A percentile compares a stretch with the other conserved stretches of the same genome.
These are phyloP conservation scores for Baronia brevicornis DNA, from an alignment of 2,888 invertebrate species.

Conservation along the genomic window DNA sequence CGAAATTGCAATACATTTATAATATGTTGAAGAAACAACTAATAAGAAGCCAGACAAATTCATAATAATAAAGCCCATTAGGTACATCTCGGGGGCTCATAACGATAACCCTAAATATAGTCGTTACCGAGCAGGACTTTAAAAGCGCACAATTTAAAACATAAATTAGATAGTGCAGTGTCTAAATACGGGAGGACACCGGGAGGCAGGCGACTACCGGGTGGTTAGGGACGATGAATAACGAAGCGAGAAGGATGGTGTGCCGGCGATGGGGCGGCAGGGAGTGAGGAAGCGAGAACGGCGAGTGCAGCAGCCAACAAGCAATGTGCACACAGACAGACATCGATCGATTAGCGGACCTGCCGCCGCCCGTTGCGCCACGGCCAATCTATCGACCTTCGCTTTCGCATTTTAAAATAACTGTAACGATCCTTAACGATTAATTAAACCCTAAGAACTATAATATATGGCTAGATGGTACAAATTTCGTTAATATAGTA, in stretches of 20 bases:
- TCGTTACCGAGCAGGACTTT: slow-evolving; percentile 50
- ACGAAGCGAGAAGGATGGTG: slow-evolving; percentile 60
- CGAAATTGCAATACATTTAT: slow-evolving; percentile 40
- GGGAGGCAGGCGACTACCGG: slow-evolving; percentile 65
- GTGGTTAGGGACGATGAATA: slow-evolving; percentile 69
- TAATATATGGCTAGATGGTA: too few species aligned
- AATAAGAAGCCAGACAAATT: slow-evolving; percentile 52
- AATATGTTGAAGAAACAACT: slow-evolving; percentile 36
- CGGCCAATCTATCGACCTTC: slow-evolving; percentile 63
- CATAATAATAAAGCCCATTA: slow-evolving; percentile 61
- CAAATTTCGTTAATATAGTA: too few species aligned
- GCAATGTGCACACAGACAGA: slow-evolving; percentile 62
- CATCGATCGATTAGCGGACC: slow-evolving; percentile 68
- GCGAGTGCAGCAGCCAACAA: slow-evolving; percentile 40
- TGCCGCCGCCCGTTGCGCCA: slow-evolving; percentile 46
- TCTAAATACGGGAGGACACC: slow-evolving; percentile 69
- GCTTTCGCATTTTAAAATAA: slow-evolving; percentile 52
- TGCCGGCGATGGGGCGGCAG: slow-evolving; percentile 35
- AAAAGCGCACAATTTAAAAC: slow-evolving; percentile 64
- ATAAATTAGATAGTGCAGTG: slow-evolving; percentile 72
- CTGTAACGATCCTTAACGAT: slow-evolving; percentile 22
- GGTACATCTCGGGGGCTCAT: slow-evolving; percentile 41
- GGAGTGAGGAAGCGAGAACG: slow-evolving; percentile 54
- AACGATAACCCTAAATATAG: slow-evolving; percentile 59
- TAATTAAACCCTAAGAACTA: too few species aligned